Percentiles rank a stretch among this genome's conserved stretches.
Evolutionary conservation across 2,888 invertebrate genomes (phyloP).

Genomic region (Nomada fucata): DNA sequence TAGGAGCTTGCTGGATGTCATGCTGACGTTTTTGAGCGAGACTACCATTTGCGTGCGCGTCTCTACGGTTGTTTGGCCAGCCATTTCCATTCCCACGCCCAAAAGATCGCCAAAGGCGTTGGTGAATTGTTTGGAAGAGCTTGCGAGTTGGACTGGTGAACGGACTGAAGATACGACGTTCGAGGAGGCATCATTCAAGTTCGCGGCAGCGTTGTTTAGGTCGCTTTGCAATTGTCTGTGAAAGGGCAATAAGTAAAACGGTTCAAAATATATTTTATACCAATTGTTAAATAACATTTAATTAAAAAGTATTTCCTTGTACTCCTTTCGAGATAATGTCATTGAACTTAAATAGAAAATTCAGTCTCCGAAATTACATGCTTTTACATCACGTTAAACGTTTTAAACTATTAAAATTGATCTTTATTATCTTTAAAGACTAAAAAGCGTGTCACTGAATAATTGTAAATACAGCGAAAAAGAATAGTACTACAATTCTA

Average conservation of each 20-base stretch:
- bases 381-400: neutral
- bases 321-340: neutral
- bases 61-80: constrained; percentile 90
- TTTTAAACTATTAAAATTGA: neutral
- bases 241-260: constrained; percentile 28
- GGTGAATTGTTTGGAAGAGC: constrained; percentile 91
- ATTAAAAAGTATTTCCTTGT: neutral
- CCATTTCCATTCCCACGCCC: constrained; percentile 93
- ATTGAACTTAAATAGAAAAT: neutral
- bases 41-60: constrained; percentile 93
- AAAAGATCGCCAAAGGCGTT: constrained; percentile 91
- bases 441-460: constrained; percentile 24
- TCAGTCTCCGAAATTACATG: neutral
- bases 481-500: constrained; percentile 1
- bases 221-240: constrained; percentile 92
- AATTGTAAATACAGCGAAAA: constrained; percentile 20
- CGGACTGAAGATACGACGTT: constrained; percentile 92
- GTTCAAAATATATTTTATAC: neutral
- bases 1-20: constrained; percentile 93
- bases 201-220: constrained; percentile 92
- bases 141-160: constrained; percentile 89
- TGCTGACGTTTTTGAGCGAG: constrained; percentile 94
- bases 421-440: constrained; percentile 1
- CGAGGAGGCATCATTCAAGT: constrained; percentile 92
- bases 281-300: neutral